Evolutionary conservation across 2,113 vertebrate species (phyloP), one percentile per base, ranked within the genome.

Genomic region (Amphiprion percula): DNA sequence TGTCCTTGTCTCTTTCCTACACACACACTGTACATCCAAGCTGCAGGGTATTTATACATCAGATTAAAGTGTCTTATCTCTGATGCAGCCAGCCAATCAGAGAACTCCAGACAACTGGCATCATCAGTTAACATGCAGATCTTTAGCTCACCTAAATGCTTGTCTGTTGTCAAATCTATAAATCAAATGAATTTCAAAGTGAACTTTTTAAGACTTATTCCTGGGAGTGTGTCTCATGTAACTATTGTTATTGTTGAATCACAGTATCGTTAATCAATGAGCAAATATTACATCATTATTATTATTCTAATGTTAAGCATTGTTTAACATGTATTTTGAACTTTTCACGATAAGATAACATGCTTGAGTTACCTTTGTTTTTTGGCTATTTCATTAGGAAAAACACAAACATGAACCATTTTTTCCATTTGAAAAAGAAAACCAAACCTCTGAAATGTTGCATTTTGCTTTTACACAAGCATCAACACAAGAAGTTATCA

Each of bases 1-100:
- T 15, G 0, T 49, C 19, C 33, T 11, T 61, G 9, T 50, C 19
- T 52, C 21, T 61, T 33, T 73, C 30, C 44, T 26, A 41, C 26
- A 74, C 62, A 47, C n/a, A 56, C 5, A 21, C 11, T 23, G 41
- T 60, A 77, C 54, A 68, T 58, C 24, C 69, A 77, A 59, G 54
- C 47, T 62, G 70, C 60, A 49, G 73, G 76, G 54, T 87, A 80
- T 86, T 82, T 84, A 87, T 85, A 80, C 70, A 77, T 66, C 66
- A 71, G 87, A 81, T 89, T 92, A 85, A 79, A 83, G 83, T 26
- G 70, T 88, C 72, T 87, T 85, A 90, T 85, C 84, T 80, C 79
- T 62, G 23, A 84, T 80, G 60, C 49, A 77, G 59, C 70, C 77
- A 49, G 47, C 82, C 68, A 62, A 85, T 87, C 79, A 56, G 55